phyloP scores from a whole-genome alignment of 2,888 invertebrate genomes.

The Cynaeus angustus region DNA sequence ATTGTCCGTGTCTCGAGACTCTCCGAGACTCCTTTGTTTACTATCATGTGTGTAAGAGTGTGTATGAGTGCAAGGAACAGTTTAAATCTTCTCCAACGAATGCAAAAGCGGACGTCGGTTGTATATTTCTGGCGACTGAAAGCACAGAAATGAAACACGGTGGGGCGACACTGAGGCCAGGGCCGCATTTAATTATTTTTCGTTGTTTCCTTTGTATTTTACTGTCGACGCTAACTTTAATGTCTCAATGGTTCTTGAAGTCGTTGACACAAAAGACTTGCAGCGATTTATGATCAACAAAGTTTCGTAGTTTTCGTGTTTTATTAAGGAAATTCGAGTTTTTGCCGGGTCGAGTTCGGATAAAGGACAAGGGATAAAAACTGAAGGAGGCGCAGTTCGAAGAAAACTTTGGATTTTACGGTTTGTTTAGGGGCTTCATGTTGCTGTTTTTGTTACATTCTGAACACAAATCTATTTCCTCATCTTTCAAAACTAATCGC shows the following conservation, averaged over 20 bases:
- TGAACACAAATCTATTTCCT: no score
- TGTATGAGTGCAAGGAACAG: constrained; percentile 45
- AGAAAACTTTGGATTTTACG: no score
- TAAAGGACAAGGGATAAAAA: neutral
- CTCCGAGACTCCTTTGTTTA: constrained; percentile 56
- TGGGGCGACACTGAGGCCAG: constrained; percentile 18
- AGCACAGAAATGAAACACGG: constrained; percentile 26
- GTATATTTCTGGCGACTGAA: constrained; percentile 36
- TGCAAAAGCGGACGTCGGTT: constrained; percentile 45
- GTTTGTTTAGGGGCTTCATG: no score
- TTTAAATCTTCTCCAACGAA: constrained; percentile 39
- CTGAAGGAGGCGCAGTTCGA: no score
- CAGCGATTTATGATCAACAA: constrained; percentile 1
- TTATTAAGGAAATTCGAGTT: constrained; percentile 5
- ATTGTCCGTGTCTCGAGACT: constrained; percentile 52
- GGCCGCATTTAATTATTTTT: constrained; percentile 36
- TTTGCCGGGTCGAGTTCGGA: neutral
- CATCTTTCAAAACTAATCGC: no score
- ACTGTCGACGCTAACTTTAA: neutral
- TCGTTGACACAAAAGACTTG: constrained; percentile 5
- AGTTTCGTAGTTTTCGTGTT: neutral
- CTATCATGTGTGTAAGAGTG: constrained; percentile 31
- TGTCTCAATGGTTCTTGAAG: constrained; percentile 1
- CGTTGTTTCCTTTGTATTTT: neutral
- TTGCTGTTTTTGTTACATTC: no score